Evolutionary conservation across 2,797 vertebrate species (phyloP).

Genomic region (Scarus forsteni): DNA sequence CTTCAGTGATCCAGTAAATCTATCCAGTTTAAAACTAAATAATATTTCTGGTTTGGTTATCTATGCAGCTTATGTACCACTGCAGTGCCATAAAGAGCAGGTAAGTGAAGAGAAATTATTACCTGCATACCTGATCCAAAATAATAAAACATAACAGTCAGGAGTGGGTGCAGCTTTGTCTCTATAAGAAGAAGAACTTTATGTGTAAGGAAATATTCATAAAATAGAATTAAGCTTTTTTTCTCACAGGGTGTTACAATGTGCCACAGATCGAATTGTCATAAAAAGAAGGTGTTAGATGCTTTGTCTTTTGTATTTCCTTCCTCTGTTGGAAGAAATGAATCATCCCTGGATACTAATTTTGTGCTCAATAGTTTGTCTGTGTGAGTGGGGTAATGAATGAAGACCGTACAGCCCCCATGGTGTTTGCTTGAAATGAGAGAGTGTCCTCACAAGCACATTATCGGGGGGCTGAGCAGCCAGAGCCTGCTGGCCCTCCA

Average conservation of each 20-base stretch:
- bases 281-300: constrained; percentile 10
- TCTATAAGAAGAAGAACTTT: not conserved
- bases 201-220: constrained; percentile 10
- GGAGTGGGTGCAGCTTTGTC: constrained; percentile 16
- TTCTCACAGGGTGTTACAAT: constrained; percentile 11
- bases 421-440: constrained; percentile 77
- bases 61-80: constrained; percentile 7
- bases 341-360: constrained; percentile 42
- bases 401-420: constrained; percentile 46
- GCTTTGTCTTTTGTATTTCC: constrained; percentile 28
- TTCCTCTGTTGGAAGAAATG: constrained; percentile 38
- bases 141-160: not conserved
- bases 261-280: constrained; percentile 9
- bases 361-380: constrained; percentile 27
- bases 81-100: constrained; percentile 11
- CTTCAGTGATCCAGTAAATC: not conserved
- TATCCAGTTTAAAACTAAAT: not conserved
- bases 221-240: constrained; percentile 15
- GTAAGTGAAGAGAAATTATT: constrained; percentile 17
- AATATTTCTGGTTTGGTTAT: constrained; percentile 4
- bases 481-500: constrained; percentile 64
- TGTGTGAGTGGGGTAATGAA: constrained; percentile 41
- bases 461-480: constrained; percentile 67
- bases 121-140: constrained; percentile 1
- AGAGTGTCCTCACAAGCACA: constrained; percentile 66